Base-by-base conservation (phyloP, 1,140 invertebrate species). In the Eciton burchellii region DNA sequence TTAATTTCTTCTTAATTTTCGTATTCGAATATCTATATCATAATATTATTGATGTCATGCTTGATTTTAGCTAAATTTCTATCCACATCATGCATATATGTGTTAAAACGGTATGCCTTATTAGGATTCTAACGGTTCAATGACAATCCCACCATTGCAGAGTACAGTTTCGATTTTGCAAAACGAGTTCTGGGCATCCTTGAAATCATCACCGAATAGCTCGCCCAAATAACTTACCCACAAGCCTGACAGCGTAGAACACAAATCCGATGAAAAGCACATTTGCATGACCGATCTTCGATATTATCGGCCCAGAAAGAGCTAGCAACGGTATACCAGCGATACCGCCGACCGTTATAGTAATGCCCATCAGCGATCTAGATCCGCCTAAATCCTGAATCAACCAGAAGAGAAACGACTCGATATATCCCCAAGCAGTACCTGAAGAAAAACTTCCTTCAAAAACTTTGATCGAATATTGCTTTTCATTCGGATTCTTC, bases 371-470 rank as follows among this genome's bases (percentile, higher is more conserved):
- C 29, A 98, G 93, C 9, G 96, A 96, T 82, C 97, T 96, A 0
- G 96, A 96, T 9, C 96, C 96, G 16, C 97, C 97, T 71, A 98
- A 93, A 90, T 97, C 97, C 92, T 97, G 95, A 9, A 98, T 95
- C 77, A 97, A 95, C 97, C 97, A 98, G 92, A 98, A 98, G 3
- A 98, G 93, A 92, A 98, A 98, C 76, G 96, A 97, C 92, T 98
- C 97, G 54, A 98, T 96, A 91, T 97, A 97, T 8, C 97, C 97
- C 97, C 97, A 98, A 12, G 96, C 96, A 0, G 95, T 96, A 9
- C 97, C 97, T 97, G 92, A 16, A 8, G 1, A 77, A 19, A 68
- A n/a, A n/a, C n/a, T n/a, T 68, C 12, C 54, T 66, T 56, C 5
- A 26, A n/a, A n/a, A n/a, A n/a, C n/a, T 26, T 19, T 4, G 3